These are phyloP conservation scores for Congeria kusceri DNA, from an alignment of 2,888 invertebrate genomes.

Conservation along the genomic window DNA sequence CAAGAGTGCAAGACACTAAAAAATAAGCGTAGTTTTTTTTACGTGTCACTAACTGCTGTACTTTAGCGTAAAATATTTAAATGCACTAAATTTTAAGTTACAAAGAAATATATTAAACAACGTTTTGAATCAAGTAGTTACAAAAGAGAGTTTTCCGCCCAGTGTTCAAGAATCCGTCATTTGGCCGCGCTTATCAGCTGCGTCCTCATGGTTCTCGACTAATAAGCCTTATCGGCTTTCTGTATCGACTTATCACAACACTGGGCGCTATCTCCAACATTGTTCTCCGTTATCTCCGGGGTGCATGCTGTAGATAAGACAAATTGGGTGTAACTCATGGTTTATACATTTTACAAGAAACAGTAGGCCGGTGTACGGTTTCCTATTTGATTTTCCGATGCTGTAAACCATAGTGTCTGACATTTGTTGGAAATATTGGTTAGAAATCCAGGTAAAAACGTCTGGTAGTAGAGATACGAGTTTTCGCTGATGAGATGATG, in stretches of 20 bases:
- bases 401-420: conserved; percentile 11
- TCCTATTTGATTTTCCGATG: not conserved
- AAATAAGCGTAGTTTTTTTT: too few relatives aligned
- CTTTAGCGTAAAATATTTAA: too few relatives aligned
- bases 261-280: conserved; percentile 43
- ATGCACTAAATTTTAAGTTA: too few relatives aligned
- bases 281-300: conserved; percentile 50
- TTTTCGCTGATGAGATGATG: not conserved
- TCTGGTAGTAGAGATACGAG: not conserved
- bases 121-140: too few relatives aligned
- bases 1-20: too few relatives aligned
- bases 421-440: not conserved
- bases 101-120: too few relatives aligned
- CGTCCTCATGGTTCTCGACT: conserved; percentile 17
- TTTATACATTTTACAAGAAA: conserved; percentile 25
- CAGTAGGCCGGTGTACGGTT: conserved; percentile 5
- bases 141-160: conserved; percentile 5
- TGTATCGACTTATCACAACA: conserved; percentile 44
- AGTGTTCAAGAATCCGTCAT: not conserved
- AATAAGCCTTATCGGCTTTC: conserved; percentile 57
- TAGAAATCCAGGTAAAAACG: not conserved
- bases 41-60: too few relatives aligned
- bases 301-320: conserved; percentile 57
- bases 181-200: too few relatives aligned
- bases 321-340: conserved; percentile 54